Evolutionary conservation across 2,113 vertebrate species (phyloP).

Genomic region (Bos indicus): DNA sequence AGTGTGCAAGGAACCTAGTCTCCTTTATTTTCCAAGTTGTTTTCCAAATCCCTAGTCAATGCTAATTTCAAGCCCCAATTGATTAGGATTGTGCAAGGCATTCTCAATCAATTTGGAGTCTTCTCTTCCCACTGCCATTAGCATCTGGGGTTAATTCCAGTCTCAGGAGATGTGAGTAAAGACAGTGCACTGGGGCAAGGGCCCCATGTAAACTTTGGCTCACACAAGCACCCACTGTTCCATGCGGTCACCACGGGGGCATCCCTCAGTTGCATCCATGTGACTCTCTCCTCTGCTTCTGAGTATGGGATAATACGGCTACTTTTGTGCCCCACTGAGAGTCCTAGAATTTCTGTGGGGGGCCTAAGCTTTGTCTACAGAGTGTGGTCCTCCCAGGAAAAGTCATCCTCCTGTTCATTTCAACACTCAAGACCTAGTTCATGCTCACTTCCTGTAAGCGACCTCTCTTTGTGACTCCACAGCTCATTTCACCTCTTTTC

Average conservation of each 20-base stretch:
- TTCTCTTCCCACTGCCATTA: neutral
- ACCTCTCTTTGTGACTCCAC: neutral
- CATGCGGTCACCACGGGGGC: neutral
- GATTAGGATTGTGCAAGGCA: no score
- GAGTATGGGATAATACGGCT: neutral
- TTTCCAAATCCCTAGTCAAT: neutral
- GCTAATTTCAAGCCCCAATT: neutral
- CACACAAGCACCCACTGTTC: neutral
- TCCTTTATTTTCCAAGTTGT: neutral
- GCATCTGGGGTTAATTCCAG: neutral
- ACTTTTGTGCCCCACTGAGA: neutral
- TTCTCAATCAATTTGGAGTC: no score
- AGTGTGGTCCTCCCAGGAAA: neutral
- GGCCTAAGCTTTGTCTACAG: neutral
- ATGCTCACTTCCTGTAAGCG: neutral
- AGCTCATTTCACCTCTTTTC: neutral
- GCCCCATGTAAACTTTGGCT: neutral
- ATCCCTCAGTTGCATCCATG: accelerated
- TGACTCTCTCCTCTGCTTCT: neutral
- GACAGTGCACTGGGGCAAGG: neutral
- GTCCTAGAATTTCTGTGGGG: neutral
- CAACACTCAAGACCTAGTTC: neutral
- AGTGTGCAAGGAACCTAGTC: neutral
- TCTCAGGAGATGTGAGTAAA: neutral
- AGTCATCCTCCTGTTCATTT: neutral